Conservation (phyloP, 2,113 vertebrate species). For the Sminthopsis crassicaudata region DNA sequence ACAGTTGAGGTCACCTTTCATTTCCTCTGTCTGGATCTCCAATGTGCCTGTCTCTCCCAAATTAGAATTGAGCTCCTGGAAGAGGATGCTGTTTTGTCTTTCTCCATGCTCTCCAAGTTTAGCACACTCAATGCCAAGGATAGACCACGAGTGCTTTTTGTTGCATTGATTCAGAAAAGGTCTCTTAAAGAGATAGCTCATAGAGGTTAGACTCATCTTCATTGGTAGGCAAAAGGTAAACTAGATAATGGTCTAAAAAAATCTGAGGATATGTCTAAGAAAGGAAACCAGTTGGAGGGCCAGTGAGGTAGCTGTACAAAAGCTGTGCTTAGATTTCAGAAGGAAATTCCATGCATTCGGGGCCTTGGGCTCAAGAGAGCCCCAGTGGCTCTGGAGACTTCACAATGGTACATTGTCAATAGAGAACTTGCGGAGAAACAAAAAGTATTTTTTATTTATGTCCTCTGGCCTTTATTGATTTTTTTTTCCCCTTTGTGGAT, state of each 20-base stretch:
- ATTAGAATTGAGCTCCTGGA: background rate
- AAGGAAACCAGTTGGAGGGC: background rate
- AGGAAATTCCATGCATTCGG: background rate
- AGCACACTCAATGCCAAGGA: too few relatives aligned
- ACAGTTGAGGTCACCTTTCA: background rate
- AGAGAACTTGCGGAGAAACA: background rate
- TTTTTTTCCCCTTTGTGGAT: background rate
- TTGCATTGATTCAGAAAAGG: background rate
- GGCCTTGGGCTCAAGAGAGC: background rate
- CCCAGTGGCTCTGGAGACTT: background rate
- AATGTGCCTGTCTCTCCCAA: too few relatives aligned
- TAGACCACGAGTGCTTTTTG: background rate
- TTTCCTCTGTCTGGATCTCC: background rate
- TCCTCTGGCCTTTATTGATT: background rate
- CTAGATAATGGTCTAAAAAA: background rate
- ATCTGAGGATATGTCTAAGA: background rate
- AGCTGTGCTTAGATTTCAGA: background rate
- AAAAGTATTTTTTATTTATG: background rate
- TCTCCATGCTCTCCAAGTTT: background rate
- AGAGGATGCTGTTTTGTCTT: background rate
- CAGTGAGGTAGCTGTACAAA: background rate
- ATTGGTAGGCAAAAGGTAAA: background rate
- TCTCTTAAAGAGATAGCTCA: background rate
- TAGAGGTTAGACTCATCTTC: background rate
- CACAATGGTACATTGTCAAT: background rate